Evolutionary conservation across 53 echinoderm and acorn worm species (phyloP), one percentile per base, ranked within the genome.

Genomic region (Crossaster papposus): DNA sequence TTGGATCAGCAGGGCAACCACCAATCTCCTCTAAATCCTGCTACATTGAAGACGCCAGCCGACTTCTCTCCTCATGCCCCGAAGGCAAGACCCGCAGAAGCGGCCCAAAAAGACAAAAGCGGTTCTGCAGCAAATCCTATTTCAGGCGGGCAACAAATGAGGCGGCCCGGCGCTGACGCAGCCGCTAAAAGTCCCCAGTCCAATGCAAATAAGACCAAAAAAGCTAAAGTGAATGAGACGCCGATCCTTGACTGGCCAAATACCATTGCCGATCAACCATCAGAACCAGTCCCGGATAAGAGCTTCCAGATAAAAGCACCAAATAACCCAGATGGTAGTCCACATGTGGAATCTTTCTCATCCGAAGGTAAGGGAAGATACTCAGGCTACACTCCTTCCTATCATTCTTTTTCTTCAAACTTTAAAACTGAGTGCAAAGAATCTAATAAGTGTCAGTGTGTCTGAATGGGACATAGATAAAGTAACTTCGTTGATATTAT

Each of bases 231-330:
- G 14, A 73, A 17, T 34, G 74, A 73, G 14, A 35, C 13, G 32
- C 33, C 74, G 35, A 73, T 73, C 28, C 28, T 73, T 2, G 74
- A 73, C 35, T 73, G 10, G 74, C 74, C 74, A 28, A 73, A 73
- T 73, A 12, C 14, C 36, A 33, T 73, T 35, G 35, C 74, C 15
- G 35, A 35, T 17, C 14, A 3, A 5, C 13, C 33, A 73, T 73
- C 74, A 73, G 74, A 32, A 14, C 11, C 74, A 14, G 1, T 1
- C 13, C 9, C 68, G 4, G 68, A 28, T 68, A 23, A 68, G 28
- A 2, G 68, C 28, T 28, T 4, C 58, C 58, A 2, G 15, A 2
- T 8, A 20, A 52, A 13, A 52, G 8, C 53, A 52, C 8, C 13
- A 10, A 18, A 15, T 58, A 58, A 4, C 58, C 58, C 58, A 58